Percentiles rank a stretch among this genome's conserved stretches.
Evolutionary conservation across 2,888 invertebrate species (phyloP).

Genomic region (Hypercompe scribonia): DNA sequence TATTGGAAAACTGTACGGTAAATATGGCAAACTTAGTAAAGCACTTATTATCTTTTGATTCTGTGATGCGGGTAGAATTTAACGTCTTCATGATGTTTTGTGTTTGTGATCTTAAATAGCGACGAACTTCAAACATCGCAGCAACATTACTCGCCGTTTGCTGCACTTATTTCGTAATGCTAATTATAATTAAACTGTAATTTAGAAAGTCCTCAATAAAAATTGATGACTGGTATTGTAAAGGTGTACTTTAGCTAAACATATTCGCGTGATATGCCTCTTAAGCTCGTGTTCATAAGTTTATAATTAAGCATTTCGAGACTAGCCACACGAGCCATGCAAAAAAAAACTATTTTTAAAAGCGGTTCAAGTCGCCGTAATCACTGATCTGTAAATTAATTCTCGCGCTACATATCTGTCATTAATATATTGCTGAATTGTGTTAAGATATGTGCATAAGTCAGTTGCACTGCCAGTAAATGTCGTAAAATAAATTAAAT

Average conservation of each 20-base stretch:
- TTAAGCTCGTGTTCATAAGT: slow-evolving; percentile 27
- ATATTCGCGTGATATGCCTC: slow-evolving; percentile 38
- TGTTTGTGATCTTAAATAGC: slow-evolving; percentile 21
- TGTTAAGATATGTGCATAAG: slow-evolving; percentile 70
- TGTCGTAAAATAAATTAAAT: slow-evolving; percentile 62
- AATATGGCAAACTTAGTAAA: slow-evolving; percentile 69
- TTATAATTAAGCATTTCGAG: slow-evolving; percentile 27
- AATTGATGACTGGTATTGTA: slow-evolving; percentile 67
- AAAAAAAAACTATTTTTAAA: slow-evolving; percentile 50
- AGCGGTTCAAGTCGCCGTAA: slow-evolving; percentile 54
- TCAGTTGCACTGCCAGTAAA: slow-evolving; percentile 81
- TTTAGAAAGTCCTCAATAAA: slow-evolving; percentile 54
- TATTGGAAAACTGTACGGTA: slow-evolving; percentile 75
- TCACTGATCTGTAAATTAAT: slow-evolving; percentile 68
- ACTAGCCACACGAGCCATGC: slow-evolving; percentile 29
- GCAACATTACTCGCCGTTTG: slow-evolving; percentile 43
- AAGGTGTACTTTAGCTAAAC: slow-evolving; percentile 58
- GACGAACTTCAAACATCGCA: slow-evolving; percentile 6
- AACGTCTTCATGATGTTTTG: slow-evolving; percentile 68
- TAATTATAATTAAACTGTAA: slow-evolving; percentile 51
- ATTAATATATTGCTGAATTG: slow-evolving; percentile 42
- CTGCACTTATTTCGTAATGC: slow-evolving; percentile 16
- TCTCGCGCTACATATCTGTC: slow-evolving; percentile 80
- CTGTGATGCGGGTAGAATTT: slow-evolving; percentile 77
- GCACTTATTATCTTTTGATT: slow-evolving; percentile 73